phyloP scores from a whole-genome alignment of 92 coral and sea anemone species.

The Paramuricea clavata region DNA sequence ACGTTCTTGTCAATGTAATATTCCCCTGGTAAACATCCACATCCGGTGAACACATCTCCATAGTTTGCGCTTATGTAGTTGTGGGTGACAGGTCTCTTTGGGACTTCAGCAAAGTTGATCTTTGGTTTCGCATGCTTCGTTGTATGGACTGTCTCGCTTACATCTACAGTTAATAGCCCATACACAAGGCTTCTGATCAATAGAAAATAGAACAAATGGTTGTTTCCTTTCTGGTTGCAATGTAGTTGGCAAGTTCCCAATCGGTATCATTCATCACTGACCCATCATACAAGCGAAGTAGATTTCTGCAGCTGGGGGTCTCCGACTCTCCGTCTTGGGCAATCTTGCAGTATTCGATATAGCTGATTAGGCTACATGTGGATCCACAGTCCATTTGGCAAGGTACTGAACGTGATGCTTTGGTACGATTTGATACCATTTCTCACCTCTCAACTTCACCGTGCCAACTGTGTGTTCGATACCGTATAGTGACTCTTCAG shows the following conservation, averaged over 20 bases:
- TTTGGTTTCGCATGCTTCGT: slow-evolving; percentile 4
- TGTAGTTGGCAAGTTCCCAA: slow-evolving; percentile 30
- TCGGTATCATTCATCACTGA: slow-evolving; percentile 30
- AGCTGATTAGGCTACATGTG: slow-evolving; percentile 20
- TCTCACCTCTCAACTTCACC: no score
- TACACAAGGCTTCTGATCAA: slow-evolving; percentile 46
- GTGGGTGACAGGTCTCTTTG: slow-evolving; percentile 21
- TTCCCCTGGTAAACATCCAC: no score
- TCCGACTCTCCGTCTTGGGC: slow-evolving; percentile 61
- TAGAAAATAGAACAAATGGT: slow-evolving; percentile 53
- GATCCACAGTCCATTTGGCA: slow-evolving; percentile 13
- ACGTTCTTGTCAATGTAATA: no score
- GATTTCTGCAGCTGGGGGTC: slow-evolving; percentile 29
- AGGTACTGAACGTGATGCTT: no score
- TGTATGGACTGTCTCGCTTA: no score
- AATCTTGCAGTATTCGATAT: slow-evolving; percentile 25
- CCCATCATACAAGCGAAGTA: slow-evolving; percentile 35
- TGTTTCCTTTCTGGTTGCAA: slow-evolving; percentile 45
- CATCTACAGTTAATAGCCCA: slow-evolving; percentile 36
- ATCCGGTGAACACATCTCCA: slow-evolving; percentile 14
- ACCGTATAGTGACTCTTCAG: no score
- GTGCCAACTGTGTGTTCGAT: no score
- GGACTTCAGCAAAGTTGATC: slow-evolving; percentile 2
- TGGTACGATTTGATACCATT: no score
- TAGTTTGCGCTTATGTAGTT: slow-evolving; percentile 18